A percentile compares a stretch with the other conserved stretches of the same genome.
phyloP scores from a whole-genome alignment of 2,888 invertebrate genomes.

The Parthenolecanium corni region DNA sequence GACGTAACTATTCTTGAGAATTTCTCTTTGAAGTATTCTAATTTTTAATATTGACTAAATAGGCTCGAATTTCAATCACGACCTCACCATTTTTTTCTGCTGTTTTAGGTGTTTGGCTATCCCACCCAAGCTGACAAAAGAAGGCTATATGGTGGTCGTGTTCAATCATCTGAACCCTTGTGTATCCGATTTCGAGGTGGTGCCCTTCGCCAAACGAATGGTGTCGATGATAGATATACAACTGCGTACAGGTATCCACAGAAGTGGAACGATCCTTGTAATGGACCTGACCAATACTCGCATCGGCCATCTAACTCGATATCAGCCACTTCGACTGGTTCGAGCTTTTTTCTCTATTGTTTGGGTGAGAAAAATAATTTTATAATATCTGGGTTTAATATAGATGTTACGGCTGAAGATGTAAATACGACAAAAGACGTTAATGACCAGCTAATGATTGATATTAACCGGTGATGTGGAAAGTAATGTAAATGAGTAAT shows the following conservation, averaged over 20 bases:
- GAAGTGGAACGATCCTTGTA: conserved; percentile 25
- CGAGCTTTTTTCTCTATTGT: conserved; percentile 31
- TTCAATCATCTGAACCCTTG: conserved; percentile 30
- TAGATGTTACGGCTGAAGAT: too few relatives aligned
- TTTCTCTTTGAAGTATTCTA: too few relatives aligned
- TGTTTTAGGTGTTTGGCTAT: conserved; percentile 30
- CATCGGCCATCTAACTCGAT: conserved; percentile 31
- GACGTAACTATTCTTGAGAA: too few relatives aligned
- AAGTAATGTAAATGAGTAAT: too few relatives aligned
- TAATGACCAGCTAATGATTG: too few relatives aligned
- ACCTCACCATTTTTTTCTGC: background rate
- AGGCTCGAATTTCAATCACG: too few relatives aligned
- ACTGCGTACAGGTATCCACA: conserved; percentile 30
- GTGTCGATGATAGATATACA: conserved; percentile 30
- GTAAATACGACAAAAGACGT: too few relatives aligned
- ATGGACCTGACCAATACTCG: conserved; percentile 29
- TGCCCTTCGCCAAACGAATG: conserved; percentile 29
- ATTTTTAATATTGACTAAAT: too few relatives aligned
- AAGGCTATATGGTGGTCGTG: conserved; percentile 29
- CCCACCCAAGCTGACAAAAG: conserved; percentile 29
- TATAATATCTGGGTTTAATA: too few relatives aligned
- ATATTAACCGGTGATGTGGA: too few relatives aligned
- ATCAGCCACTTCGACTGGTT: conserved; percentile 29
- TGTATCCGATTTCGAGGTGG: conserved; percentile 30
- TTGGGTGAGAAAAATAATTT: conserved; percentile 29